Base-by-base conservation (phyloP, 2,797 vertebrate genomes). In the Chaenodraco wilsoni region DNA sequence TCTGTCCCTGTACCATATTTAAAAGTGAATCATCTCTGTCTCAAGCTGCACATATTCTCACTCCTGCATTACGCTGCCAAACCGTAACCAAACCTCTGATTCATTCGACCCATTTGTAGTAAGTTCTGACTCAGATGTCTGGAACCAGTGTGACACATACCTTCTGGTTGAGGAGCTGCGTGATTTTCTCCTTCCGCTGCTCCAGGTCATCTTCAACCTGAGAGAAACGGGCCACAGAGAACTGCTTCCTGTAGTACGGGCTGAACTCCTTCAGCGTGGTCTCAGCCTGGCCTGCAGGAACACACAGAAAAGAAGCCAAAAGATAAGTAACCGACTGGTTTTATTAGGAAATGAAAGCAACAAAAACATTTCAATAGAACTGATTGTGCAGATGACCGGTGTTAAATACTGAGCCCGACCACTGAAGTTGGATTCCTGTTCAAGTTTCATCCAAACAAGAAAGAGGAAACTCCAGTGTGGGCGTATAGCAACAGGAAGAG, bases 211-310 rank as follows among this genome's bases (percentile, higher is more conserved):
- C 94, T 66, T 95, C 95, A 3, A 97, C 78, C 0, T 96, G 89
- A 46, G 87, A 88, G 89, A 97, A 95, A 64, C 93, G 96, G 21
- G 95, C 94, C 92, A 96, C 92, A 0, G 88, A 84, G 1, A 96
- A 95, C 86, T 99, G 97, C 52, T 93, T 94, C 59, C 77, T 94
- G 89, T 97, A 99, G 88, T 94, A 95, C 0, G 94, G 93, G 49
- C 94, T 87, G 82, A 99, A 97, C 60, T 92, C 94, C 70, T 91
- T 94, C 82, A 99, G 93, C 79, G 90, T 84, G 0, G 94, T 93
- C 75, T 97, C 94, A 0, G 94, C 95, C 83, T 94, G 93, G 4
- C 86, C 97, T 98, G 84, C 51, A 74, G 17, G 9, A 0, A 52
- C 64, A 72, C 85, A 80, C 3, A 12, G 8, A 62, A 16, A 9